Percentiles rank a stretch among this genome's conserved stretches.
These are phyloP conservation scores for Tribolium freemani DNA, from an alignment of 2,888 invertebrate species.

Conservation along the genomic window DNA sequence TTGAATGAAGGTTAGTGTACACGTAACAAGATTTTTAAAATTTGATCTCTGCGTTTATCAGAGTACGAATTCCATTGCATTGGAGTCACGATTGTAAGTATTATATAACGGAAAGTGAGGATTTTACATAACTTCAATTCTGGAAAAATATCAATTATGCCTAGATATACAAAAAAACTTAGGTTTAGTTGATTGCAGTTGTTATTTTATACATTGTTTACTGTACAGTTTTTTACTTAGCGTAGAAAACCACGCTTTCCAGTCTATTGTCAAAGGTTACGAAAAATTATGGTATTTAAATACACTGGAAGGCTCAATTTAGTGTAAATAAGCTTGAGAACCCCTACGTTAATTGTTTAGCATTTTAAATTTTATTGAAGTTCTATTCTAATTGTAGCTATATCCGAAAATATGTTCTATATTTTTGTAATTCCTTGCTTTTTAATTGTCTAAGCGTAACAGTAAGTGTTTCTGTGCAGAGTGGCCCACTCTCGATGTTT, in stretches of 20 bases:
- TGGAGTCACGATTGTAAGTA: neutral
- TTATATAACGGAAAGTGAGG: neutral
- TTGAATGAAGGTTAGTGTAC: constrained; percentile 33
- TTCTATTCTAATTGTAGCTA: constrained; percentile 56
- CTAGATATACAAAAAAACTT: neutral
- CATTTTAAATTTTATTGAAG: constrained; percentile 59
- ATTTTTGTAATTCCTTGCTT: constrained; percentile 54
- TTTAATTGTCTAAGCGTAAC: constrained; percentile 48
- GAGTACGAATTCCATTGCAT: neutral
- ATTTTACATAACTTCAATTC: neutral
- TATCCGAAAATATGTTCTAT: constrained; percentile 50
- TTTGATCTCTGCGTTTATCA: constrained; percentile 15
- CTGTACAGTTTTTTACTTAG: constrained; percentile 45
- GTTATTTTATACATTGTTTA: constrained; percentile 41
- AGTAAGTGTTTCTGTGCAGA: constrained; percentile 44
- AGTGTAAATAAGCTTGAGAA: constrained; percentile 44
- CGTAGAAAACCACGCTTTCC: constrained; percentile 37
- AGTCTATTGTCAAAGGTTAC: constrained; percentile 11
- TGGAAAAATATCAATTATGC: neutral
- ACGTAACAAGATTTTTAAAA: constrained; percentile 16
- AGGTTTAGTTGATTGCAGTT: constrained; percentile 27
- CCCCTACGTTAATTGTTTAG: constrained; percentile 57
- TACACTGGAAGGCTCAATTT: constrained; percentile 39
- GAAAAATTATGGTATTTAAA: constrained; percentile 12
- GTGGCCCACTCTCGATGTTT: constrained; percentile 32